Base-by-base conservation (phyloP, 2,113 vertebrate genomes). In the Syngnathus floridae region DNA sequence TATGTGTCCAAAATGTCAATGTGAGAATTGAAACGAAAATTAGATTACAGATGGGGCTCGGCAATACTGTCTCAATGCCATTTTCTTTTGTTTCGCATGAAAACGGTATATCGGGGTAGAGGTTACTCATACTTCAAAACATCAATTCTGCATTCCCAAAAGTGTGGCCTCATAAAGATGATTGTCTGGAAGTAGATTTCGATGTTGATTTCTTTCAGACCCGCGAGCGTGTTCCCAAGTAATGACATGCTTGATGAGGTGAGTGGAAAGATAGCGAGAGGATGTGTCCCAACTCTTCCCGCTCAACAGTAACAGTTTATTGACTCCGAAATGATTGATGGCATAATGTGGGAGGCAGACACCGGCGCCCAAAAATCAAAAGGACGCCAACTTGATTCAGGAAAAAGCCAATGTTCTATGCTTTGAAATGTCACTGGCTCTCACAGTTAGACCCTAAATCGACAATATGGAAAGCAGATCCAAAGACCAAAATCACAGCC, bases 181-280 rank as follows among this genome's bases (percentile, higher is more conserved):
- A 63, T 22, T 79, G 73, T 61, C 46, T 64, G 55, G 62, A 60
- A 14, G 16, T 21, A 31, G 61, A 79, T 58, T 70, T 70, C 67
- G 36, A 51, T 26, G 69, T 21, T 21, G 11, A 38, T 40, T 41
- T 40, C 58, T 60, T 14, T 61, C 59, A 56, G 46, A 22, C 43
- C 49, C 51, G 40, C 72, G 75, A 76, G 49, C 3, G 16, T 54
- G 64, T 48, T 66, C 38, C 64, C 52, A 61, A 65, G 70, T 80
- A 78, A 82, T 79, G 74, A 79, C 72, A 73, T 70, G 65, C 78
- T 75, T 81, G 84, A 83, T 82, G 82, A 84, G 75, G 73, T 82
- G 79, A 73, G 48, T 66, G 67, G 22, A 69, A 75, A 55, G 70
- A 71, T 69, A 75, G 55, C 7, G 12, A 48, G 72, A 10, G 61